Evolutionary conservation across 2,797 vertebrate genomes (phyloP).

Genomic region (Hirundo rustica): DNA sequence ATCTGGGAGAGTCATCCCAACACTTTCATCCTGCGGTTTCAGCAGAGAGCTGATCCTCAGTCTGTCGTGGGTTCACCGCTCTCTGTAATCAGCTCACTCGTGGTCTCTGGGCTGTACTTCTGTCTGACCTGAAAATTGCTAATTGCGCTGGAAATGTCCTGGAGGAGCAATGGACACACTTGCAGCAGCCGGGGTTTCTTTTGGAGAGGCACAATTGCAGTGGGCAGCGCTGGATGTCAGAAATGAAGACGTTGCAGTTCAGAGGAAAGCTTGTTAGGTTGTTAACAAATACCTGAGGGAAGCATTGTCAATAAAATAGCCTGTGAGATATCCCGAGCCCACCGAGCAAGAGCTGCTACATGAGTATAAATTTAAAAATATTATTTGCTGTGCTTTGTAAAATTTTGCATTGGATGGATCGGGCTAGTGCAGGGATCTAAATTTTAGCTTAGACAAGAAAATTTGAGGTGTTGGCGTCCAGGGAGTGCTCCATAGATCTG

Average conservation of each 20-base stretch:
- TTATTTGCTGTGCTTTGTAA: not conserved
- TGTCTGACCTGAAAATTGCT: not conserved
- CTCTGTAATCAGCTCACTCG: not conserved
- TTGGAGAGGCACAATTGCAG: not conserved
- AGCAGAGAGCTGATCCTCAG: not conserved
- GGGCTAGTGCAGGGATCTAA: not conserved
- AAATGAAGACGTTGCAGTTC: not conserved
- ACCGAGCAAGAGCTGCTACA: not conserved
- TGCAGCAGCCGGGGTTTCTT: not conserved
- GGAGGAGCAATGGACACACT: not conserved
- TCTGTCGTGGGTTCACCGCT: not conserved
- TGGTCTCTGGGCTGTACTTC: not conserved
- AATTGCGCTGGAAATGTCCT: not conserved
- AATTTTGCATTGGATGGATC: not conserved
- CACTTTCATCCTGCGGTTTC: not conserved
- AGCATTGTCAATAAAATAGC: not conserved
- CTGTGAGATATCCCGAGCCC: not conserved
- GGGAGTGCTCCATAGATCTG: not conserved
- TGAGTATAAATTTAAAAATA: not conserved
- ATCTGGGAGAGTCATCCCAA: not conserved
- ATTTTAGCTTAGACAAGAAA: not conserved
- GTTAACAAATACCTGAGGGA: not conserved
- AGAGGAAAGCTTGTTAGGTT: not conserved
- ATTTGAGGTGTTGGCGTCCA: not conserved
- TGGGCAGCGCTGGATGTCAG: not conserved